phyloP scores from a whole-genome alignment of 1,140 invertebrate genomes.

The Drosophila nikananu region DNA sequence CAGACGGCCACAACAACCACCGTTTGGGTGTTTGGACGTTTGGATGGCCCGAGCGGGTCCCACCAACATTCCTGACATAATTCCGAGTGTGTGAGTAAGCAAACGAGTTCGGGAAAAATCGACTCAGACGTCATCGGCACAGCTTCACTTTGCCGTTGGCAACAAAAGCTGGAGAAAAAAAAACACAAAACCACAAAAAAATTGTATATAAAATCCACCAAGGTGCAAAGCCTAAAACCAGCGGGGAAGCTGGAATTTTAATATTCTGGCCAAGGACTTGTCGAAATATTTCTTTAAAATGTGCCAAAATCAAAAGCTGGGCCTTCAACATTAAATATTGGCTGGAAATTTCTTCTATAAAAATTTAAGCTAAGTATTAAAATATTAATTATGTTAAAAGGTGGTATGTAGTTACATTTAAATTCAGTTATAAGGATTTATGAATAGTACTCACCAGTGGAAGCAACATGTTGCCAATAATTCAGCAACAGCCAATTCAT shows the following conservation, averaged over 20 bases:
- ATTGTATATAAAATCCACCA: slow-evolving; percentile 25
- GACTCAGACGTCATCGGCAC: slow-evolving; percentile 69
- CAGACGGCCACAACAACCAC: slow-evolving; percentile 39
- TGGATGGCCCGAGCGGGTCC: slow-evolving; percentile 28
- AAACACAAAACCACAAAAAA: not conserved
- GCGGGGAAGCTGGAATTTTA: slow-evolving; percentile 56
- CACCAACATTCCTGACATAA: slow-evolving; percentile 82
- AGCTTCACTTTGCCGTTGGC: slow-evolving; percentile 38
- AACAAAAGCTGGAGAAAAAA: slow-evolving; percentile 24
- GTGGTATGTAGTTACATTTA: not conserved
- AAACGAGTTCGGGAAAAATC: slow-evolving; percentile 80
- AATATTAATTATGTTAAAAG: not conserved
- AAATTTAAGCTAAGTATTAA: too few species aligned
- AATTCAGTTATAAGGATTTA: not conserved
- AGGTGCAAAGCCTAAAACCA: slow-evolving; percentile 20
- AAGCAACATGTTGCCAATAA: slow-evolving; percentile 75
- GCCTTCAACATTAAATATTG: not conserved
- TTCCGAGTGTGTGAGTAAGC: slow-evolving; percentile 78
- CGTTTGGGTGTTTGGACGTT: slow-evolving; percentile 9
- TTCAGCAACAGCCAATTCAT: slow-evolving; percentile 33
- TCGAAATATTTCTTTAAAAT: slow-evolving; percentile 24
- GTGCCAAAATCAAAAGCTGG: slow-evolving; percentile 43
- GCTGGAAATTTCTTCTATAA: not conserved
- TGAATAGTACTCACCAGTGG: slow-evolving; percentile 22
- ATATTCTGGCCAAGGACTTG: slow-evolving; percentile 38